phyloP scores from a whole-genome alignment of 2,888 invertebrate genomes.

The Lasioglossum villosulum region DNA sequence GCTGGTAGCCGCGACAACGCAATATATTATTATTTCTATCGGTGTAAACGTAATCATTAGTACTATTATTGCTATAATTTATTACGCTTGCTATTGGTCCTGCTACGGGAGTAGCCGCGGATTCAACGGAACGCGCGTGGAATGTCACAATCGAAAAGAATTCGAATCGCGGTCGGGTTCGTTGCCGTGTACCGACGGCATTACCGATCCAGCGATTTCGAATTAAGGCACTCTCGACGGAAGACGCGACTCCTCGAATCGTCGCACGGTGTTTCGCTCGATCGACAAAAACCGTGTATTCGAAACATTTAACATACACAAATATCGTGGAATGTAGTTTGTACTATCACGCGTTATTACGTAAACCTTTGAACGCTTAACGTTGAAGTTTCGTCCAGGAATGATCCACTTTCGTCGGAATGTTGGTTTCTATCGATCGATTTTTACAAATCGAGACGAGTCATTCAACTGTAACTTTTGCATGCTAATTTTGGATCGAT shows the following conservation, averaged over 20 bases:
- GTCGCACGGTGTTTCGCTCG: background rate
- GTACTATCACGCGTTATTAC: background rate
- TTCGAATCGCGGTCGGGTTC: background rate
- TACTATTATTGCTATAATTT: conserved; percentile 16
- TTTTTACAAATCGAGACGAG: background rate
- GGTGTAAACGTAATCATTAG: conserved; percentile 3
- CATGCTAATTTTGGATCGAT: background rate
- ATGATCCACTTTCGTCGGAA: background rate
- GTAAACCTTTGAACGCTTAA: background rate
- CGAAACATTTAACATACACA: background rate
- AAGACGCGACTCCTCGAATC: background rate
- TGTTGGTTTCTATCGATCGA: background rate
- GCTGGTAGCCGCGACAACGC: conserved; percentile 36
- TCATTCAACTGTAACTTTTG: background rate
- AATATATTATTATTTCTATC: conserved; percentile 39
- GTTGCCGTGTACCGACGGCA: conserved; percentile 1
- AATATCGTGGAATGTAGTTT: background rate
- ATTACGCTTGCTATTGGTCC: conserved; percentile 35
- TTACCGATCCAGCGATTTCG: background rate
- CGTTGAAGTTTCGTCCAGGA: background rate
- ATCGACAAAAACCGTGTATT: background rate
- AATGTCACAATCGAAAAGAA: conserved; percentile 37
- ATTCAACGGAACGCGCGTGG: conserved; percentile 41
- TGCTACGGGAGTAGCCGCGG: background rate
- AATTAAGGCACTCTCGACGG: conserved; percentile 6